Base-by-base conservation (phyloP, 2,113 vertebrate genomes). In the Columba janthina region DNA sequence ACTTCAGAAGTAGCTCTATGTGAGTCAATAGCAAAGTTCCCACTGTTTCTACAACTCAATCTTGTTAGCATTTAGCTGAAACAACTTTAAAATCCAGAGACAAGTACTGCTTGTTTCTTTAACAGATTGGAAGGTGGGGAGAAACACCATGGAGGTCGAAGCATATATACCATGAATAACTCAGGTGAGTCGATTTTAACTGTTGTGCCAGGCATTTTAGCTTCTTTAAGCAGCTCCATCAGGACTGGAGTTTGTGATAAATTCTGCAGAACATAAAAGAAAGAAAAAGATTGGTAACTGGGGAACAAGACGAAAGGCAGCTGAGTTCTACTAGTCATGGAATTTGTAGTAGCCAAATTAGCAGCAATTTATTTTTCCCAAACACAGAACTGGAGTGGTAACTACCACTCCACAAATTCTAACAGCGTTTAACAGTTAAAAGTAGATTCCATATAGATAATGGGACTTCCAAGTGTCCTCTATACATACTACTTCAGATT, bases 221-320 rank as follows among this genome's bases (percentile, higher is more conserved):
- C 97, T 94, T 98, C 98, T 89, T 98, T 98, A 57, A 99, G 97
- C 42, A 98, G 97, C 73, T 99, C 97, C 95, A 98, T 98, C 88
- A 99, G 96, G 38, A 98, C 96, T 65, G 98, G 98, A 8, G 99
- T 99, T 97, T 99, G 99, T 57, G 99, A 99, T 57, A 99, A 98
- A 96, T 98, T 99, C 99, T 99, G 79, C 9, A 85, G 93, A 88
- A 97, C 8, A 75, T 69, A 80, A 40, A 90, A 95, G 57, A 87
- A 44, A 78, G 32, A 73, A 70, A 82, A 75, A 44, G 11, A 22
- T 10, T 75, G 29, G 28, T 66, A 85, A 76, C 60, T 29, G 36
- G 13, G 5, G 15, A 56, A 86, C 21, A 92, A 87, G 17, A 58
- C 12, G 16, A 89, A 85, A 6, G 21, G 32, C 50, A 90, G 53